Evolutionary conservation across 2,888 invertebrate genomes (phyloP).

Genomic region (Corythucha ciliata): DNA sequence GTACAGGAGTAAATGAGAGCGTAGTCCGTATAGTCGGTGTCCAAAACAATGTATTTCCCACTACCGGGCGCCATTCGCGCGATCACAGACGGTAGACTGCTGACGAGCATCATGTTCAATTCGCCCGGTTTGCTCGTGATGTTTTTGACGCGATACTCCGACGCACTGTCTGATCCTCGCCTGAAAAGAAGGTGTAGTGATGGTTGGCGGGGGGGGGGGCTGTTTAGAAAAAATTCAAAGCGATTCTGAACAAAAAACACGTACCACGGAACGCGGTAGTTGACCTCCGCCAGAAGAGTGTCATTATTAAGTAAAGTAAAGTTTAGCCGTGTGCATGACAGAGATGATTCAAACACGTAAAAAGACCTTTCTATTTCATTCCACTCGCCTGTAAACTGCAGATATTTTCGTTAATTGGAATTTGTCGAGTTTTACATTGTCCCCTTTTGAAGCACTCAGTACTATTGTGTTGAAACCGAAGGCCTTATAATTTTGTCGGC

Average conservation of each 20-base stretch:
- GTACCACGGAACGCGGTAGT: constrained; percentile 47
- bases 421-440: neutral
- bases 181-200: constrained; percentile 10
- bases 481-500: too few species aligned
- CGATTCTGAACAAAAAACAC: constrained; percentile 2
- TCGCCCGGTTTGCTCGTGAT: constrained; percentile 38
- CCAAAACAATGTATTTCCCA: constrained; percentile 60
- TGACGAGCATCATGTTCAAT: constrained; percentile 50
- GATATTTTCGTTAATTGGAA: neutral
- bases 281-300: constrained; percentile 45
- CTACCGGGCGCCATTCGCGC: constrained; percentile 60
- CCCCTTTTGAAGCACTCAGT: too few species aligned
- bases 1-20: constrained; percentile 66
- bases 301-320: constrained; percentile 41
- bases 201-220: too few species aligned
- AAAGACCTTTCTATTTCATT: constrained; percentile 68
- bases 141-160: constrained; percentile 43
- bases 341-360: constrained; percentile 60
- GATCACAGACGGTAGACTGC: constrained; percentile 55
- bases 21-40: constrained; percentile 62
- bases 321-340: constrained; percentile 58
- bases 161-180: constrained; percentile 45
- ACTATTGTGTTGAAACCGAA: too few species aligned
- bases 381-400: constrained; percentile 59
- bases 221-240: constrained; percentile 3